Evolutionary conservation across 2,113 vertebrate genomes (phyloP), one percentile per base, ranked within the genome.

Genomic region (Urocitellus parryii): DNA sequence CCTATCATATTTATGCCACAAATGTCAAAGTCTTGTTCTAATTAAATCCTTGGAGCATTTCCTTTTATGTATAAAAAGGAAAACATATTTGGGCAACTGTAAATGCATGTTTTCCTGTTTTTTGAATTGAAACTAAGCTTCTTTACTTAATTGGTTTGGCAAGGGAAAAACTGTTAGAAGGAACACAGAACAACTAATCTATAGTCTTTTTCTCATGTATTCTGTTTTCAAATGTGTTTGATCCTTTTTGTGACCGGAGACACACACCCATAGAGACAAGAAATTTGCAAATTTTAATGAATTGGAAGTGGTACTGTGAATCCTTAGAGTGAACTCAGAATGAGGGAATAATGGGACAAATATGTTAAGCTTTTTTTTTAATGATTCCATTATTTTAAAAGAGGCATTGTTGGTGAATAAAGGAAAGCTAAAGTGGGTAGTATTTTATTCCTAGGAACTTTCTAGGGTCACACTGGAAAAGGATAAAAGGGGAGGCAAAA

Each of bases 1-100:
- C 84, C 8, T 98, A 94, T 93, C 91, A 78, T 97, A 96, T 96
- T 98, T 96, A 96, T 95, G 96, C 72, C 27, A 5, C 83, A 94
- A 95, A 87, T 97, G 96, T 97, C 91, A 88, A 74, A 94, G 25
- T 88, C 79, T 97, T 98, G 67, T 97, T 87, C 87, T 97, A 98
- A 98, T 98, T 98, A 98, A 98, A 97, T 97, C 97, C 78, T 2
- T 61, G 58, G 93, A 83, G 96, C 91, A 98, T 97, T 97, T 48
- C 5, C 84, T 98, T 97, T 76, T 92, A 82, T 83, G 27, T 92
- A 45, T 67, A 61, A 74, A 95, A 94, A 92, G 34, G 63, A 94
- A 91, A 95, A 92, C 74, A 78, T 89, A 93, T 81, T 89, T 94
- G 74, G 76, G 82, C 10, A 83, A 83, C 61, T 83, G 45, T 89